Base-by-base conservation (phyloP, 2,888 invertebrate genomes). In the Acronicta leporina region DNA sequence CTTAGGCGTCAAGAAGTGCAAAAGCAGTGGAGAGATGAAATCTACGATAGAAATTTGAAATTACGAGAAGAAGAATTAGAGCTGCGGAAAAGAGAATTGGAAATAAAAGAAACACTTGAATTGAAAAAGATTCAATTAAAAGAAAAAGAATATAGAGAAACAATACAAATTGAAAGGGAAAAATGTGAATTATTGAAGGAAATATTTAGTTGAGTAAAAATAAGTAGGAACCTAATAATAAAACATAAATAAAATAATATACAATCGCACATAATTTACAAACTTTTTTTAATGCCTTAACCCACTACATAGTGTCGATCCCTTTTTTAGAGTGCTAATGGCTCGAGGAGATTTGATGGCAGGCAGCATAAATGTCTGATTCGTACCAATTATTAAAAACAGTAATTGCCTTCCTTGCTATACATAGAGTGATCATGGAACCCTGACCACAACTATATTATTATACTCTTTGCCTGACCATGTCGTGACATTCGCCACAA, bases 131-230 rank as follows among this genome's bases (percentile, higher is more conserved):
- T 87, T 13, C 68, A 83, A 33, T 44, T 86, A n/a, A 81, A 80
- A 63, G 86, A 87, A 75, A 84, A 78, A 49, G 79, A 86, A 63
- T 74, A 83, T 16, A 76, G 83, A 55, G 78, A 84, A 55, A 63
- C 81, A 5, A 69, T 88, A 52, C 76, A 78, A 45, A 67, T 85
- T 55, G 85, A 88, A 74, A 84, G 64, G 54, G 84, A 88, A 63
- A 89, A 88, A 70, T 84, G 79, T 82, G 81, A 81, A 64, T 68
- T 89, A 61, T 63, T 88, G 3, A 83, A 80, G 64, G 80, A 80
- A 68, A 63, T 87, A 52, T 73, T 84, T 57, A 63, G 64, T 53
- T 14, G 30, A 14, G 3, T 14, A 9, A 14, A n/a, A 38, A n/a
- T 30, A 30, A 30, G 9, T 30, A 30, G 9, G 8, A 7, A 27